Evolutionary conservation across 2,888 invertebrate genomes (phyloP).

Genomic region (Drosophila birchii): DNA sequence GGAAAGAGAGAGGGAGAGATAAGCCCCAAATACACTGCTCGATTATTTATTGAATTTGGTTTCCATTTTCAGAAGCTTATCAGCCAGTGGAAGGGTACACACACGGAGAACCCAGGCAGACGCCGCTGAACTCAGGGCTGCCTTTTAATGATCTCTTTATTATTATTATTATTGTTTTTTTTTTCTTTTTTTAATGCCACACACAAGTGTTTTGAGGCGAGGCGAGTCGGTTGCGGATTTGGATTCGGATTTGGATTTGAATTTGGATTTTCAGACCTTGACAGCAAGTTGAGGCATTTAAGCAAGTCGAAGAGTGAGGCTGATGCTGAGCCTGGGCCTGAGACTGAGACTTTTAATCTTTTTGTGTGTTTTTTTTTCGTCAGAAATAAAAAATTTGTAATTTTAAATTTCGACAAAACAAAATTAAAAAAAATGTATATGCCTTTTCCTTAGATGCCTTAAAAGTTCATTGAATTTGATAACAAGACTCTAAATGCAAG

Average conservation of each 20-base stretch:
- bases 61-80: constrained; percentile 5
- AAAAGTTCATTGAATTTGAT: constrained; percentile 5
- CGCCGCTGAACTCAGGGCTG: neutral
- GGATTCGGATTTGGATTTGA: neutral
- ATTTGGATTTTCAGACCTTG: constrained; percentile 23
- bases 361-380: neutral
- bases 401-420: neutral
- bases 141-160: constrained; percentile 23
- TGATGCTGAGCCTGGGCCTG: neutral
- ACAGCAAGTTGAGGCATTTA: constrained; percentile 32
- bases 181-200: constrained; percentile 11
- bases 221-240: constrained; percentile 1
- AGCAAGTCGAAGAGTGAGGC: constrained; percentile 3
- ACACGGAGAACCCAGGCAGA: constrained; percentile 4
- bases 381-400: too few relatives aligned
- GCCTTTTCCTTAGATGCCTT: neutral
- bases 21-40: neutral
- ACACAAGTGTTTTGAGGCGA: constrained; percentile 18
- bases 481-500: neutral
- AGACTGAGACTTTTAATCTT: neutral
- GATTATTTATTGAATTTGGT: constrained; percentile 26
- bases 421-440: neutral
- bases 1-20: neutral
- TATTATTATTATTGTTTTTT: neutral
- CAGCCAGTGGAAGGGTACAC: constrained; percentile 25